These are phyloP conservation scores for Nicator chloris DNA, from an alignment of 2,113 vertebrate species.

Conservation along the genomic window DNA sequence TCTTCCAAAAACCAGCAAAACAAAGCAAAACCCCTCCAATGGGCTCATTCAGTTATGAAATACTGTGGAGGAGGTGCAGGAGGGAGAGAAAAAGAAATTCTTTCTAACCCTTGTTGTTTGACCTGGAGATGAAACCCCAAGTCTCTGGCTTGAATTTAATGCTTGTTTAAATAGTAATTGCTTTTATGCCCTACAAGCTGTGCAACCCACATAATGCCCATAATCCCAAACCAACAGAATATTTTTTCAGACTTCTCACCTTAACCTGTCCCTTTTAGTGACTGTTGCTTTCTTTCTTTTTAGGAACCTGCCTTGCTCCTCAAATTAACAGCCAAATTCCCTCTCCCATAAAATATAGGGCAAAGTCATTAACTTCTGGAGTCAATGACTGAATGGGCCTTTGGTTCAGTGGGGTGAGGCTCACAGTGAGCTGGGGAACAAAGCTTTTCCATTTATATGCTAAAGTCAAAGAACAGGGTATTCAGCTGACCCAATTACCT, in stretches of 20 bases:
- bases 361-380: conserved; percentile 9
- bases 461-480: neutral
- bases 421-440: neutral
- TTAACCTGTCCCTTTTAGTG: neutral
- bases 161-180: neutral
- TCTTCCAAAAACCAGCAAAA: neutral
- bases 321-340: neutral
- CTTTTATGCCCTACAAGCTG: neutral
- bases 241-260: neutral
- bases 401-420: neutral
- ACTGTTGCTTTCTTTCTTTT: neutral
- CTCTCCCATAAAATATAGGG: neutral
- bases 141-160: neutral
- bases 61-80: neutral
- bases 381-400: neutral
- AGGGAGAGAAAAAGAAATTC: neutral
- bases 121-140: neutral
- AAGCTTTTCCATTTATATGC: neutral
- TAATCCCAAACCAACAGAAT: neutral
- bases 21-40: neutral
- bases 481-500: conserved; percentile 27
- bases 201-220: neutral
- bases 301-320: neutral
- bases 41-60: conserved; percentile 18
- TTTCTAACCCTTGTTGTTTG: neutral